Conservation (phyloP, 1,140 invertebrate species). For the Musca vetustissima region DNA sequence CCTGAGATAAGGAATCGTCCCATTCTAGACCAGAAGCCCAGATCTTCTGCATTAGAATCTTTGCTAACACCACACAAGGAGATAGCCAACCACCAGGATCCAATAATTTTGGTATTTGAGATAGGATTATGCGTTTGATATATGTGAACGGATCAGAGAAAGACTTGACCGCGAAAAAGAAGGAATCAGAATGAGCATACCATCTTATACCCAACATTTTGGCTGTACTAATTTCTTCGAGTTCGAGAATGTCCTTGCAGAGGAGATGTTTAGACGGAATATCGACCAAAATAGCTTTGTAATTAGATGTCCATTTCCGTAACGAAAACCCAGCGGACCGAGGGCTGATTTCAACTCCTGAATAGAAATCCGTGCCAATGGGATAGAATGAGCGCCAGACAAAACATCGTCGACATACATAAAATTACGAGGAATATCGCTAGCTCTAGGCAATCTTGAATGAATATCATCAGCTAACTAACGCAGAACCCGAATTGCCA, state of each 20-base stretch:
- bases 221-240: slow-evolving; percentile 17
- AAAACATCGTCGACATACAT: slow-evolving; percentile 25
- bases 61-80: slow-evolving; percentile 53
- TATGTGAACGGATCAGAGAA: too few relatives aligned
- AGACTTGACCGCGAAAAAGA: too few relatives aligned
- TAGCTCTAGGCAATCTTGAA: background rate
- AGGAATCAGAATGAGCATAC: background rate
- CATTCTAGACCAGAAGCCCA: slow-evolving; percentile 48
- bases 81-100: slow-evolving; percentile 54
- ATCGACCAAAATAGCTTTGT: background rate
- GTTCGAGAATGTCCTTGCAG: slow-evolving; percentile 4
- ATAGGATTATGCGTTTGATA: slow-evolving; percentile 24
- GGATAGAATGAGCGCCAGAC: background rate
- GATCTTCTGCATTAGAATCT: slow-evolving; percentile 57
- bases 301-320: too few relatives aligned
- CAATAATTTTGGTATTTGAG: slow-evolving; percentile 37
- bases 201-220: slow-evolving; percentile 41
- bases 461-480: background rate
- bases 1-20: slow-evolving; percentile 45
- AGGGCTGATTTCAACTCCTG: background rate
- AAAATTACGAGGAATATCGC: background rate
- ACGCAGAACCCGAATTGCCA: background rate
- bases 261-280: slow-evolving; percentile 19
- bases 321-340: slow-evolving; percentile 3
- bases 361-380: background rate